Base-by-base conservation (phyloP, 2,888 invertebrate species). In the Gibbula magus region DNA sequence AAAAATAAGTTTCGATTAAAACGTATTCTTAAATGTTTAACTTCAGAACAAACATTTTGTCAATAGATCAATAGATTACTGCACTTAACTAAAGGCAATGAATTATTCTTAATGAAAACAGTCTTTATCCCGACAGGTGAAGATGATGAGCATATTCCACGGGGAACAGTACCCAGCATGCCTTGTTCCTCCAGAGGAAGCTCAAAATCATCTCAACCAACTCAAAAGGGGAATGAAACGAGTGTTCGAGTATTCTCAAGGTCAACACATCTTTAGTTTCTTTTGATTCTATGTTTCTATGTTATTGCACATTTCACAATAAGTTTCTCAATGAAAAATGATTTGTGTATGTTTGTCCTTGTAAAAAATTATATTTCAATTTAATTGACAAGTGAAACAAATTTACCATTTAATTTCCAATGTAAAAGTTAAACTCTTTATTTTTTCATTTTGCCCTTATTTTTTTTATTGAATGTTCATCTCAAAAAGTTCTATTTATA, bases 211-310 rank as follows among this genome's bases (percentile, higher is more conserved):
- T 75, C 75, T 90, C 70, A 78, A 84, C 18, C 84, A 87, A 4
- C 83, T 91, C 20, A 90, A 89, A 73, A 22, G 77, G n/a, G 88
- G 88, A 75, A 90, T 91, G 88, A 79, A 81, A 35, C 88, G 85
- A 78, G 89, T 87, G 1, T 89, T 90, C 79, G 85, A 89, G 52
- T 88, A 88, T 76, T 87, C 89, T 13, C 83, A 88, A 61, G 89
- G 91, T 90, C 80, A 82, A 45, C 70, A 5, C 3, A 10, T 16
- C 16, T 29, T 35, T 20, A n/a, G 39, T 0, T 2, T n/a, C 32
- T 39, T n/a, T 18, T 70, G 2, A 10, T 45, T n/a, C n/a, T n/a
- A n/a, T 45, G 45, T 4, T 45, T 1, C 45, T 10, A n/a, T 54
- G n/a, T 10, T 22, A 56, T 3, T 56, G 56, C n/a, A 52, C 13